Evolutionary conservation across 2,888 invertebrate genomes (phyloP), one percentile per base, ranked within the genome.

Genomic region (Odontocolon sp.): DNA sequence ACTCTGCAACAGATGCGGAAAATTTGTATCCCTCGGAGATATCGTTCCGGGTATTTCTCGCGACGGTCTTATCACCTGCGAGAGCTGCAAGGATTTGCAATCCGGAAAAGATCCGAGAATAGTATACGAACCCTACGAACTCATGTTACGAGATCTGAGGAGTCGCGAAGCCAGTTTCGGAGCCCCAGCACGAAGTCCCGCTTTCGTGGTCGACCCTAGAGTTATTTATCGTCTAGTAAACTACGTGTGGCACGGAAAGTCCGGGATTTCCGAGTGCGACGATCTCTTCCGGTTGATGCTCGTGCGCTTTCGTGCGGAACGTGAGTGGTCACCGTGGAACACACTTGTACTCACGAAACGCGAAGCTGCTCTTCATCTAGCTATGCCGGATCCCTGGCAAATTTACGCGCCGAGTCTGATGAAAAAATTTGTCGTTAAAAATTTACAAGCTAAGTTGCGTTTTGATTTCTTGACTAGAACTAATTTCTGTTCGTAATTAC

Each of bases 311-410:
- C 92, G 94, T 80, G 92, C 93, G 31, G 91, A 93, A 38, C 92
- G 94, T 78, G 95, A 96, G 82, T 98, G 98, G 98, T 94, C 97
- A 0, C 98, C 98, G 0, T 98, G 98, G 98, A 98, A 98, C 89
- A 96, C 96, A 87, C 93, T 98, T 81, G 92, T 98, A 40, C 91
- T 98, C 1, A 97, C 97, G 0, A 93, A 94, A 57, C 93, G 94
- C 74, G 98, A 98, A 91, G 94, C 95, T 73, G 93, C 94, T 63
- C 93, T 94, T 71, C 98, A 98, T 89, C 91, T 94, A 74, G 94
- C 93, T 82, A 91, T 97, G 72, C 33, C 64, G 9, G 68, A 83
- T 83, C 81, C 81, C 1, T 77, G 79, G 66, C 56, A 80, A 28
- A 83, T 95, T 0, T 96, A 96, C 84, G 95, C 95, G 81, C 92